Conservation (phyloP, 37 sponge, comb jelly and placozoan genomes). For the Haliclona indistincta region DNA sequence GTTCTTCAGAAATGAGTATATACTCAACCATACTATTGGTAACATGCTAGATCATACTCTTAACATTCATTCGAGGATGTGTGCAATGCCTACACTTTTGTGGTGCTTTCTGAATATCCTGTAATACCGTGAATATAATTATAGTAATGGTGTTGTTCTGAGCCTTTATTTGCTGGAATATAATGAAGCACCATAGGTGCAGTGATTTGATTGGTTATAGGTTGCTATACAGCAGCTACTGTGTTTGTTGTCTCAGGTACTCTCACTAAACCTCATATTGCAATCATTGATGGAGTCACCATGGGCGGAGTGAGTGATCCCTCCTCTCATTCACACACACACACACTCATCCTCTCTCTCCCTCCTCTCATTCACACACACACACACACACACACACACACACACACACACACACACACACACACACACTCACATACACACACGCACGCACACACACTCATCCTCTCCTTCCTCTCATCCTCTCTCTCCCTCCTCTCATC, state of each 20-base stretch:
- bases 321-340: neutral
- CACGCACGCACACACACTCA: too few relatives aligned
- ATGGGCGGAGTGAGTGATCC: slow-evolving; percentile 92
- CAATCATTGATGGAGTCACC: slow-evolving; percentile 90
- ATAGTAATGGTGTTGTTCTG: too few relatives aligned
- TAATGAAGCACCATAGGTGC: too few relatives aligned
- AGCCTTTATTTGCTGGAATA: too few relatives aligned
- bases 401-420: too few relatives aligned
- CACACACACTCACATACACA: too few relatives aligned
- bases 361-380: slow-evolving; percentile 18
- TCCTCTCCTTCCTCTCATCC: too few relatives aligned
- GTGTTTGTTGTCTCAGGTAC: too few relatives aligned
- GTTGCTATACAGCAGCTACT: too few relatives aligned
- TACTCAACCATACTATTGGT: slow-evolving; percentile 66
- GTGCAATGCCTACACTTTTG: neutral
- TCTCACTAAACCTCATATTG: slow-evolving; percentile 78
- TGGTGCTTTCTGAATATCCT: neutral
- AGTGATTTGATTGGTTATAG: too few relatives aligned
- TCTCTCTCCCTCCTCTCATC: too few relatives aligned
- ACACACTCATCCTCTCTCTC: too few relatives aligned
- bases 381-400: slow-evolving; percentile 43
- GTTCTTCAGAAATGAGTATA: slow-evolving; percentile 87
- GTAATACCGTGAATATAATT: neutral
- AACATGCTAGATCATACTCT: neutral
- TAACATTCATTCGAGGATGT: neutral